Evolutionary conservation across 2,113 vertebrate genomes (phyloP).

Genomic region (Suricata suricatta): DNA sequence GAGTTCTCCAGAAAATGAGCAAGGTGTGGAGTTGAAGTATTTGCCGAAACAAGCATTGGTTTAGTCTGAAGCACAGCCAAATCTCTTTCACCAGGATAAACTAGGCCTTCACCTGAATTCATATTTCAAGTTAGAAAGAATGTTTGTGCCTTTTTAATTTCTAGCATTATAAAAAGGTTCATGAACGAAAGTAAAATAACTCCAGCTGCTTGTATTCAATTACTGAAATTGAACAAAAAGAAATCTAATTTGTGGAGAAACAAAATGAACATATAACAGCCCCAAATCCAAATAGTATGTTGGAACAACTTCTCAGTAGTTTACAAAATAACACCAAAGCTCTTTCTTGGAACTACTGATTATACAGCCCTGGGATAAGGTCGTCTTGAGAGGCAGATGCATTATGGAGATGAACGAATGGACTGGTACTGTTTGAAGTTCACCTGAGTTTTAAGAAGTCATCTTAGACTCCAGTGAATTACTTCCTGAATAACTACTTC

Average conservation of each 20-base stretch:
- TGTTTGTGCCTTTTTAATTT: slow-evolving; percentile 5
- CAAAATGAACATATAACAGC: background rate
- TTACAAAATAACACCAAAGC: background rate
- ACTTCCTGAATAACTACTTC: slow-evolving; percentile 76
- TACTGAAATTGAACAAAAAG: slow-evolving; percentile 28
- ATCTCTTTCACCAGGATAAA: background rate
- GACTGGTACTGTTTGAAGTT: slow-evolving; percentile 27
- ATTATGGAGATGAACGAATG: slow-evolving; percentile 25
- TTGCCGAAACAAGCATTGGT: slow-evolving; percentile 19
- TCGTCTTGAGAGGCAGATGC: background rate
- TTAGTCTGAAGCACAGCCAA: background rate
- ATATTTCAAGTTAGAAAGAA: slow-evolving; percentile 29
- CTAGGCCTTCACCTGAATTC: background rate
- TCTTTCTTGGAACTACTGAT: background rate
- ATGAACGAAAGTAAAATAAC: slow-evolving; percentile 30
- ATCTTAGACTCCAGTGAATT: slow-evolving; percentile 68
- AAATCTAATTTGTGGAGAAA: slow-evolving; percentile 3
- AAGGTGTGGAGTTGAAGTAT: slow-evolving; percentile 50
- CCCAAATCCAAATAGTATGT: background rate
- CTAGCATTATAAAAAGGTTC: background rate
- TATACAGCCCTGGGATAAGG: background rate
- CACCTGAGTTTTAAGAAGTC: slow-evolving; percentile 43
- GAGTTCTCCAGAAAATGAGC: slow-evolving; percentile 36
- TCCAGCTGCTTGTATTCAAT: slow-evolving; percentile 7
- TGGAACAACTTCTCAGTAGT: background rate